Conservation (phyloP, 1,140 invertebrate genomes). For the Caenorhabditis briggsae region DNA sequence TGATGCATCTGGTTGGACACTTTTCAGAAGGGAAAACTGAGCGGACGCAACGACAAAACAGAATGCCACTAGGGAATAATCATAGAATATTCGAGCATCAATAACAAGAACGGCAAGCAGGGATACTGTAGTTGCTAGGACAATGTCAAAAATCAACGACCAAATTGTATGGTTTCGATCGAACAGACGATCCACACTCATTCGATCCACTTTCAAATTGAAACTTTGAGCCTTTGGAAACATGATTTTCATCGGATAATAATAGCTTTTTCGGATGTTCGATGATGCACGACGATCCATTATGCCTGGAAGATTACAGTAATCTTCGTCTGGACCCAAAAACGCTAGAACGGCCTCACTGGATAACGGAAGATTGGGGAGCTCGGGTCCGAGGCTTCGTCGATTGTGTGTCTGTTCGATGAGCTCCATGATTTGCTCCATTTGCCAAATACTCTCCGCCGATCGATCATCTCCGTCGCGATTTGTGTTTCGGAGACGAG, state of each 20-base stretch:
- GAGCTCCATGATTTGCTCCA: conserved; percentile 35
- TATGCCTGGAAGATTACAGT: not conserved
- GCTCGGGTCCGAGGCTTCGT: not conserved
- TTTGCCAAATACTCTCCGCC: conserved; percentile 28
- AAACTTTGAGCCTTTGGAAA: conserved; percentile 66
- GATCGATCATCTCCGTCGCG: conserved; percentile 12
- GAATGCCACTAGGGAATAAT: conserved; percentile 92
- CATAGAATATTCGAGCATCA: conserved; percentile 88
- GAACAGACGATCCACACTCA: conserved; percentile 90
- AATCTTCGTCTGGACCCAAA: too few relatives aligned
- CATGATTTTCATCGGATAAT: conserved; percentile 70
- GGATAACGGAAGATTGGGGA: not conserved
- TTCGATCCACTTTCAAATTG: conserved; percentile 82
- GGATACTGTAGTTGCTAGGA: conserved; percentile 88
- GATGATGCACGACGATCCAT: conserved; percentile 30
- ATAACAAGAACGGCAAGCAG: conserved; percentile 88
- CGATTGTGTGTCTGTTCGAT: conserved; percentile 32
- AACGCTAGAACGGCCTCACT: not conserved
- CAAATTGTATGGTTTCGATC: conserved; percentile 88
- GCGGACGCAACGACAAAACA: conserved; percentile 93
- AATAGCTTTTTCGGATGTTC: conserved; percentile 68
- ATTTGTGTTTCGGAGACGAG: not conserved
- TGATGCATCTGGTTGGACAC: conserved; percentile 97
- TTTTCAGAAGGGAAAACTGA: conserved; percentile 97
- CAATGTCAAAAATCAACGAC: conserved; percentile 87